Evolutionary conservation across 2,113 vertebrate species (phyloP), one percentile per base, ranked within the genome.

Genomic region (Corythaeola cristata): DNA sequence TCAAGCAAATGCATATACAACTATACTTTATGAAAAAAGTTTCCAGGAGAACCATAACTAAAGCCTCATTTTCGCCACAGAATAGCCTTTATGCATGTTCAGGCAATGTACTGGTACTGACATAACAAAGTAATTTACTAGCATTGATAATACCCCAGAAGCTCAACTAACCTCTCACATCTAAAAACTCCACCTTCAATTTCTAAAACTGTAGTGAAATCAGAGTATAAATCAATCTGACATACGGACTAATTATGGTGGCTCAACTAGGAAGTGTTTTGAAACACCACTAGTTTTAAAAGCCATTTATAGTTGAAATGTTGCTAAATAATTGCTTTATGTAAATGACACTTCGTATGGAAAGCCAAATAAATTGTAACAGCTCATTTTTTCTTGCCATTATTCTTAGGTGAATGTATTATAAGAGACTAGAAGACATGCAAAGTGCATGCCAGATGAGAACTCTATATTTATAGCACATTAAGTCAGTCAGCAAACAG

Each of bases 401-500:
- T 92, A 72, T 44, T 93, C 88, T 77, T 84, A 89, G 75, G 44
- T 92, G 55, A 81, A 94, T 90, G 93, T 80, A 89, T 93, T 80
- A 7, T 26, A 95, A 93, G 93, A 89, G 88, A 76, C 68, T 92
- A 93, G 73, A 96, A 95, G 83, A 93, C 90, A 94, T 1, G 39
- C 76, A 86, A 94, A 95, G 95, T 81, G 88, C 88, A 90, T 49
- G 83, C 93, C 93, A 94, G 90, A 90, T 45, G 79, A 96, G 92
- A 96, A 89, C 79, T 75, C 72, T n/a, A 69, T 96, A 97, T 96
- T 96, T 97, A 96, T 95, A 96, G 96, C 86, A 64, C 86, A 37
- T 60, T 89, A 92, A 96, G 96, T 96, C 94, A 88, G 82, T 85
- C 90, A 89, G 96, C 93, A 97, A 96, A 94, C 83, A 93, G 73